phyloP scores from a whole-genome alignment of 2,888 invertebrate genomes.

The Nymphalis c-album region DNA sequence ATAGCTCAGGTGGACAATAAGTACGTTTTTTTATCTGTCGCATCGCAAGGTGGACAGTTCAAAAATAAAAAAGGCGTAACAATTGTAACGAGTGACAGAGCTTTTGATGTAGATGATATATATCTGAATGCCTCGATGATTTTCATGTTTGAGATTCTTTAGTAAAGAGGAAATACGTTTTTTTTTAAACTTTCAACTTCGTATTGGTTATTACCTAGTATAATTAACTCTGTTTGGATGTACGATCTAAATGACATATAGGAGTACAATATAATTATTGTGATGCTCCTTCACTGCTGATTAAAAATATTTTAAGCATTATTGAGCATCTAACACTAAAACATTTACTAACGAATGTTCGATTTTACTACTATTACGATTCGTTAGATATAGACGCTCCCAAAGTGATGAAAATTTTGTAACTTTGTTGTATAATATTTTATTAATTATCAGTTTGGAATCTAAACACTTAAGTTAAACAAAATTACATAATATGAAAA shows the following conservation, averaged over 20 bases:
- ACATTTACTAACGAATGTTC: too few species aligned
- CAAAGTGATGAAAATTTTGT: not conserved
- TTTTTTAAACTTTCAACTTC: not conserved
- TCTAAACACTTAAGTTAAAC: too few species aligned
- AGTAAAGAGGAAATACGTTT: not conserved
- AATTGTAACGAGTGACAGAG: slow-evolving; percentile 24
- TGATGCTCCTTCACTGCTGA: too few species aligned
- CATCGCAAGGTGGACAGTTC: slow-evolving; percentile 51
- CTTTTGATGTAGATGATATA: slow-evolving; percentile 16
- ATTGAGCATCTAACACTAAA: too few species aligned
- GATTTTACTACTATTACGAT: too few species aligned
- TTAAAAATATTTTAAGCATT: too few species aligned
- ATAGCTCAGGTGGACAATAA: slow-evolving; percentile 61
- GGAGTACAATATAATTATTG: too few species aligned
- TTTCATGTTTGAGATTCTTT: not conserved
- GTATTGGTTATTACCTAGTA: not conserved
- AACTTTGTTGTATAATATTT: too few species aligned
- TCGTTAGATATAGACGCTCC: not conserved
- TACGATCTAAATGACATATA: too few species aligned
- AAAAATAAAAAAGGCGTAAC: slow-evolving; percentile 34
- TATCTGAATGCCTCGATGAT: not conserved
- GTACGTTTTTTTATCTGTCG: slow-evolving; percentile 39
- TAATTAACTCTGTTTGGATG: too few species aligned
- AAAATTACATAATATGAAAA: not conserved
- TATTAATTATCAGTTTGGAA: too few species aligned